phyloP scores from a whole-genome alignment of 2,888 invertebrate genomes.

The Marasmarcha lunaedactyla region DNA sequence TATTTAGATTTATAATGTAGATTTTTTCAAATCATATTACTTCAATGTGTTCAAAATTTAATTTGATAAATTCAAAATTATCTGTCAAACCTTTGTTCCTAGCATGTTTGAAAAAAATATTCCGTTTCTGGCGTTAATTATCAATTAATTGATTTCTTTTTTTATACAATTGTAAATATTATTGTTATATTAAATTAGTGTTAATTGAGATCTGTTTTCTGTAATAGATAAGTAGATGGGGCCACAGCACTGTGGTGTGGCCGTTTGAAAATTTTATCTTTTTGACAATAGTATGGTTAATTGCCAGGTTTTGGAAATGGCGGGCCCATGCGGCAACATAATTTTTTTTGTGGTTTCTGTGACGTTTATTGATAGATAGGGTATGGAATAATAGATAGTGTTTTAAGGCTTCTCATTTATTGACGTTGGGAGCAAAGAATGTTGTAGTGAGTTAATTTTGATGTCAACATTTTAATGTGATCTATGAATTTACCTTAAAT shows the following conservation, averaged over 20 bases:
- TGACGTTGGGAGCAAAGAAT: not conserved
- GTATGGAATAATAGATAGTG: not conserved
- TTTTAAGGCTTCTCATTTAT: not conserved
- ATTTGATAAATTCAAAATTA: not conserved
- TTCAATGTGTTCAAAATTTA: too few relatives aligned
- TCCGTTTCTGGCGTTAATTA: not conserved
- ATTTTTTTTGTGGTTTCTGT: conserved; percentile 3
- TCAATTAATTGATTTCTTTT: conserved; percentile 17
- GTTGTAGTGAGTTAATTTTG: too few relatives aligned
- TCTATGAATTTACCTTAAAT: too few relatives aligned
- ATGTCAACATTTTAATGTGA: too few relatives aligned
- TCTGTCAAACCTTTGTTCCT: not conserved
- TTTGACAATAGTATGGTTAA: conserved; percentile 29
- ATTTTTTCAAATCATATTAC: too few relatives aligned
- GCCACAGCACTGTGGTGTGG: conserved; percentile 9
- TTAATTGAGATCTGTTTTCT: conserved; percentile 53
- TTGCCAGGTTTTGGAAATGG: conserved; percentile 20
- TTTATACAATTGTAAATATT: conserved; percentile 39
- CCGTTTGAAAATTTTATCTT: conserved; percentile 25
- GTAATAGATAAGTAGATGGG: conserved; percentile 27
- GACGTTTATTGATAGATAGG: not conserved
- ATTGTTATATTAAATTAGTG: conserved; percentile 42
- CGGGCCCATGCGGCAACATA: conserved; percentile 26
- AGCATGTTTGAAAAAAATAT: not conserved
- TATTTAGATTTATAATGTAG: conserved; percentile 8